phyloP scores from a whole-genome alignment of 2,113 vertebrate genomes.

The Notechis scutatus region DNA sequence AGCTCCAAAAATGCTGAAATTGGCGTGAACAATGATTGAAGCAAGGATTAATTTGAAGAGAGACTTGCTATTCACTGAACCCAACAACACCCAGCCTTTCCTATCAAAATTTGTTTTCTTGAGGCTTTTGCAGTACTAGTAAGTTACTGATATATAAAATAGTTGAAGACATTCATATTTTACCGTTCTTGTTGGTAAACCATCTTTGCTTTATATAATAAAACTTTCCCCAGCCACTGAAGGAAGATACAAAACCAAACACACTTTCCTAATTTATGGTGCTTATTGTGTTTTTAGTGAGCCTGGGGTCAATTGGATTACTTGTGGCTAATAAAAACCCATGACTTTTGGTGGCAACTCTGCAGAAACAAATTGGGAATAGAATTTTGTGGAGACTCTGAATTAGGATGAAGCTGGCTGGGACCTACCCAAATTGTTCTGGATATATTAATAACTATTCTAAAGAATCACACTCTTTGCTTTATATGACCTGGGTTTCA shows the following conservation, averaged over 20 bases:
- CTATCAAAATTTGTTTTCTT: too few relatives aligned
- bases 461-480: background rate
- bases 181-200: background rate
- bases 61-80: background rate
- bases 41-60: background rate
- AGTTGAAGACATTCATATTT: background rate
- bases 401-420: background rate
- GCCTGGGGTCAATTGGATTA: background rate
- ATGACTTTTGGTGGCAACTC: background rate
- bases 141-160: background rate
- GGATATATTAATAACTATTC: background rate
- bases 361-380: background rate
- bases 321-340: background rate
- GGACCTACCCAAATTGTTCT: background rate
- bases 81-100: too few relatives aligned
- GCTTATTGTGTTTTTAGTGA: background rate
- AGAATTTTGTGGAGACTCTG: background rate
- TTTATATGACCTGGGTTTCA: background rate
- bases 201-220: background rate
- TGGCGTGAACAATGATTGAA: background rate
- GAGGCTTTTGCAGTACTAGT: background rate
- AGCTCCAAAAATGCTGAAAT: background rate
- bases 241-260: background rate
- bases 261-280: background rate
- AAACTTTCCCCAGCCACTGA: background rate